phyloP scores from a whole-genome alignment of 2,888 invertebrate genomes.

The Teleiodes luculella region DNA sequence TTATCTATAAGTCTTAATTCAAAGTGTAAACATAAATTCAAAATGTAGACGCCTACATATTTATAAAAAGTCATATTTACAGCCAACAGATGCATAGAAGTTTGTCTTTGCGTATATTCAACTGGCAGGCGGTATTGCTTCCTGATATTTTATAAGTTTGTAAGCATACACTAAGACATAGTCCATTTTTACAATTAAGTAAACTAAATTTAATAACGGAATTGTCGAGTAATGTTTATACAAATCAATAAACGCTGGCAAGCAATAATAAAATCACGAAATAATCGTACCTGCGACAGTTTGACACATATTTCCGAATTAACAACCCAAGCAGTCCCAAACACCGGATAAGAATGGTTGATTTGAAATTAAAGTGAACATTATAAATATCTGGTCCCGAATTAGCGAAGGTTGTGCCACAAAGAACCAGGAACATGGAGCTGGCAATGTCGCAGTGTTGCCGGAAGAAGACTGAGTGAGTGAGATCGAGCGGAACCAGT shows the following conservation, averaged over 20 bases:
- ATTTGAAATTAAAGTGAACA: conserved; percentile 50
- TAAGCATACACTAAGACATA: neutral
- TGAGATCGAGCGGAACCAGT: conserved; percentile 51
- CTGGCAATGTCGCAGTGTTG: conserved; percentile 1
- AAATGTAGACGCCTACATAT: too few species aligned
- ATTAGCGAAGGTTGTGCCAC: conserved; percentile 35
- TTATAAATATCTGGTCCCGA: conserved; percentile 54
- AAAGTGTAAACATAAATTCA: too few species aligned
- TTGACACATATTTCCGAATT: conserved; percentile 41
- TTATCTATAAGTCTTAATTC: too few species aligned
- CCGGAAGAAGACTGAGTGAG: conserved; percentile 29
- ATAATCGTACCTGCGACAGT: conserved; percentile 44
- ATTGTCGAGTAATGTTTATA: neutral
- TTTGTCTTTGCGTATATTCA: too few species aligned
- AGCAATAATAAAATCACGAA: neutral
- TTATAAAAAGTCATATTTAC: too few species aligned
- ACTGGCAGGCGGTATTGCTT: too few species aligned
- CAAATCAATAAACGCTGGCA: too few species aligned
- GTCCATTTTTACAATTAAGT: neutral
- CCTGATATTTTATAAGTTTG: too few species aligned
- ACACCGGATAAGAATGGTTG: conserved; percentile 45
- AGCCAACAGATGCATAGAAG: too few species aligned
- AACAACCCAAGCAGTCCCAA: neutral
- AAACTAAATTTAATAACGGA: neutral
- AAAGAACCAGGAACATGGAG: conserved; percentile 41